phyloP scores from a whole-genome alignment of 35 echinoderm and acorn worm species.

The Amphiura filiformis region DNA sequence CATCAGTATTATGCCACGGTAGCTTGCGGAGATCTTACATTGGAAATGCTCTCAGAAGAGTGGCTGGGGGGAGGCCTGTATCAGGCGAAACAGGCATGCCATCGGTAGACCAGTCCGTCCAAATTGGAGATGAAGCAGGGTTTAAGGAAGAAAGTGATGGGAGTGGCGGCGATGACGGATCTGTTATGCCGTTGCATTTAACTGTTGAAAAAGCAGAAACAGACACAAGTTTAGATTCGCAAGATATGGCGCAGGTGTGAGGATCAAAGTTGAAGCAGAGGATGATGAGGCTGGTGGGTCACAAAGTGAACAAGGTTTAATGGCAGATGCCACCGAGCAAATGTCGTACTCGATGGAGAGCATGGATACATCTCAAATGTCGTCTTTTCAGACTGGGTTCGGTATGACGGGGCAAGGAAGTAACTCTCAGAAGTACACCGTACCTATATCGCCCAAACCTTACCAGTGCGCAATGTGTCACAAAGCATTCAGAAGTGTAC shows the following conservation, averaged over 20 bases:
- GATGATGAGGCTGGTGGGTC: neutral
- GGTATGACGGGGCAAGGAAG: neutral
- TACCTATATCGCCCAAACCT: neutral
- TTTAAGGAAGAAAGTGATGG: neutral
- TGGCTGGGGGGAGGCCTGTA: neutral
- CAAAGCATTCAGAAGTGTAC: neutral
- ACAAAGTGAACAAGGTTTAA: too few relatives aligned
- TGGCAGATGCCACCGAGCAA: neutral
- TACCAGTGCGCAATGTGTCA: neutral
- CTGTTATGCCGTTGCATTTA: neutral
- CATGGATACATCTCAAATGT: neutral
- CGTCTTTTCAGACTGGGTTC: neutral
- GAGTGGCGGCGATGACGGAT: neutral
- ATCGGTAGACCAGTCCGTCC: neutral
- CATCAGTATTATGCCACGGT: neutral
- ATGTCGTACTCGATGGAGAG: neutral
- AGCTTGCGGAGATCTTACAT: neutral
- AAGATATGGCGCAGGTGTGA: neutral
- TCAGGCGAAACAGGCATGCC: neutral
- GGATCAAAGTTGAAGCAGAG: neutral
- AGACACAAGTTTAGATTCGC: neutral
- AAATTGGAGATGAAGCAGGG: neutral
- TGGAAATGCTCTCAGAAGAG: neutral
- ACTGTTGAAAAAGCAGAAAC: neutral
- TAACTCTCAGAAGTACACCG: neutral